Base-by-base conservation (phyloP, 1,140 invertebrate species). In the Cyphomyrmex costatus region DNA sequence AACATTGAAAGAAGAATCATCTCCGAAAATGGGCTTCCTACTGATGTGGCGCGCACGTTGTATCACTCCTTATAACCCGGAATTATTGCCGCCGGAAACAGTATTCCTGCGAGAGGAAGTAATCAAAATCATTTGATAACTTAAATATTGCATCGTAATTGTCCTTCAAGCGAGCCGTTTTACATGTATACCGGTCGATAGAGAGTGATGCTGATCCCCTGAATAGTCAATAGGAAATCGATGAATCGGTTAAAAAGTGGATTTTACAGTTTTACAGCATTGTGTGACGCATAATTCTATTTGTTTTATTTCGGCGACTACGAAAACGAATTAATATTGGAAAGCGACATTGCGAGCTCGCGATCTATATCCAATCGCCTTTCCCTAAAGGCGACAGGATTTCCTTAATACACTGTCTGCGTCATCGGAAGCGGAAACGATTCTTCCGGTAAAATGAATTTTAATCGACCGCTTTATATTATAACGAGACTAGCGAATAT, bases 31-130 rank as follows among this genome's bases (percentile, higher is more conserved):
- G 24, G 90, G 85, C 1, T 16, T 94, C 73, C 88, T 94, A 16
- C 91, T 97, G 19, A 90, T 96, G 7, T 97, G 97, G 97, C 95
- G 96, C 2, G 96, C 96, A 0, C 96, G 97, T 71, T 96, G 96
- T 86, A 95, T 97, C 1, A 96, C 96, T 0, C 93, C 95, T 10
- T 97, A 97, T 88, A 96, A 96, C 95, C 95, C 95, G 4, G 96
- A 97, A 12, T 92, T 97, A 70, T 91, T 97, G 56, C 97, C 97
- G 7, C 96, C 96, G 2, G 96, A 97, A 88, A 96, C 97, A 0
- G 93, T 96, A 16, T 96, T 96, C 0, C 91, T 97, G 51, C 96
- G 79, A 19, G 92, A 93, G 33, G 74, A 90, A 79, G 93, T 94
- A 89, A 80, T 88, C 7, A 46, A 36, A 42, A 42, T 3, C 10